These are phyloP conservation scores for Drosophila truncata DNA, from an alignment of 1,140 invertebrate species.

Conservation along the genomic window DNA sequence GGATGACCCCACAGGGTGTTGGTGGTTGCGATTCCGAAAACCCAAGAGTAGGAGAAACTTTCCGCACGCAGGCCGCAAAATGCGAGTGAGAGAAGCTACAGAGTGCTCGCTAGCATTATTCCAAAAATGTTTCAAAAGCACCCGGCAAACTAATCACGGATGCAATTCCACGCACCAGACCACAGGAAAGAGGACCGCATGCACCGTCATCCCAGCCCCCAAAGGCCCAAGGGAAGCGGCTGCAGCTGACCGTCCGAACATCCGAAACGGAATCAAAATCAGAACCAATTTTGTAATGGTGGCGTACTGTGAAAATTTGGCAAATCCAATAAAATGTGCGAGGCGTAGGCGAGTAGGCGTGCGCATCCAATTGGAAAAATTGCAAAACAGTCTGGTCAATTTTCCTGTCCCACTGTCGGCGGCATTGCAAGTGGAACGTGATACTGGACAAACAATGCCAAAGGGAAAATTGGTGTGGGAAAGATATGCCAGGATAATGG, in stretches of 20 bases:
- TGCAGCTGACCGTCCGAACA: slow-evolving; percentile 6
- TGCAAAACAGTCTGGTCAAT: slow-evolving; percentile 43
- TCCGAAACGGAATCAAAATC: slow-evolving; percentile 17
- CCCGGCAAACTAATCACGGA: slow-evolving; percentile 43
- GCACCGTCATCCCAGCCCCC: background rate
- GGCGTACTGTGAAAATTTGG: slow-evolving; percentile 25
- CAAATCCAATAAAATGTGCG: slow-evolving; percentile 49
- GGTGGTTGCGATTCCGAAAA: slow-evolving; percentile 5
- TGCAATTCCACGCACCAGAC: slow-evolving; percentile 29
- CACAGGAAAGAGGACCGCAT: slow-evolving; percentile 15
- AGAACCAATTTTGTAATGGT: slow-evolving; percentile 46
- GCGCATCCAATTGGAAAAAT: slow-evolving; percentile 49
- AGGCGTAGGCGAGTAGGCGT: slow-evolving; percentile 15
- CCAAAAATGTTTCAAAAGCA: slow-evolving; percentile 37
- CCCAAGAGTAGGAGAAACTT: slow-evolving; percentile 7
- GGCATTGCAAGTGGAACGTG: slow-evolving; percentile 5
- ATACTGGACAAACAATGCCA: background rate
- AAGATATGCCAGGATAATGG: slow-evolving; percentile 23
- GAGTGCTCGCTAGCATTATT: slow-evolving; percentile 19
- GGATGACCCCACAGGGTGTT: slow-evolving; percentile 23
- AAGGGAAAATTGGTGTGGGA: too few species aligned
- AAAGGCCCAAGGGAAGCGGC: background rate
- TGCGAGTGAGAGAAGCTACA: slow-evolving; percentile 10
- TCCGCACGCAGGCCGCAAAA: slow-evolving; percentile 27
- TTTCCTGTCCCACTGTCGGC: slow-evolving; percentile 8